A percentile compares a stretch with the other conserved stretches of the same genome.
phyloP scores from a whole-genome alignment of 2,797 vertebrate genomes.

The Parauchenoglanis ngamensis region DNA sequence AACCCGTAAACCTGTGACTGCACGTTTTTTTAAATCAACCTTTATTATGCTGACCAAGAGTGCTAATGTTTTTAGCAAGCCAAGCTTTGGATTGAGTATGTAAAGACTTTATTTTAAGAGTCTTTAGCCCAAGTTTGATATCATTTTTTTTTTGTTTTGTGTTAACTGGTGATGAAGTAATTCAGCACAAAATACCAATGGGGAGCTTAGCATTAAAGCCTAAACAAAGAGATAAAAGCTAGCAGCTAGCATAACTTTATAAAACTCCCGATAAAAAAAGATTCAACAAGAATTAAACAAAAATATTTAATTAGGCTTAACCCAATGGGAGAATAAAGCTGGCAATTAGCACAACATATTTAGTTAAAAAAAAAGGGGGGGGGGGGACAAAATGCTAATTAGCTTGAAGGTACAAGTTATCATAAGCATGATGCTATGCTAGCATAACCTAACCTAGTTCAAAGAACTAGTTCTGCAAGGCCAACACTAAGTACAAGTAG shows the following conservation, averaged over 20 bases:
- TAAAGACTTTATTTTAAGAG: background rate
- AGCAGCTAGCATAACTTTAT: conserved; percentile 4
- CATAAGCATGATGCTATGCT: background rate
- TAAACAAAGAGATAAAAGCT: background rate
- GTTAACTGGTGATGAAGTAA: background rate
- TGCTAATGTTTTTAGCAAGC: conserved; percentile 4
- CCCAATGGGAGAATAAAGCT: background rate
- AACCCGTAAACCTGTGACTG: conserved; percentile 2
- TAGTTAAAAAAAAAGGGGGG: background rate
- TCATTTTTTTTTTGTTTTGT: background rate
- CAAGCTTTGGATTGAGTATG: background rate
- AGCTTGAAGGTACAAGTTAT: background rate
- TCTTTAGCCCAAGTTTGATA: background rate
- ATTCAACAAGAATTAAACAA: too few relatives aligned
- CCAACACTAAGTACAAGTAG: too few relatives aligned
- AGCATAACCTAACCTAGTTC: background rate
- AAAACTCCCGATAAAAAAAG: background rate
- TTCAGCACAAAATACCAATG: background rate
- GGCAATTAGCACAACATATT: background rate
- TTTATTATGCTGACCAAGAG: background rate
- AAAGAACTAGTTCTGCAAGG: background rate
- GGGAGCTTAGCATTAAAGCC: background rate
- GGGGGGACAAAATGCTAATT: background rate
- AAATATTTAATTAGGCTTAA: background rate
- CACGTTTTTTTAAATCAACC: background rate